A percentile compares a stretch with the other conserved stretches of the same genome.
Conservation (phyloP, 2,888 invertebrate genomes). For the Eilema depressum region DNA sequence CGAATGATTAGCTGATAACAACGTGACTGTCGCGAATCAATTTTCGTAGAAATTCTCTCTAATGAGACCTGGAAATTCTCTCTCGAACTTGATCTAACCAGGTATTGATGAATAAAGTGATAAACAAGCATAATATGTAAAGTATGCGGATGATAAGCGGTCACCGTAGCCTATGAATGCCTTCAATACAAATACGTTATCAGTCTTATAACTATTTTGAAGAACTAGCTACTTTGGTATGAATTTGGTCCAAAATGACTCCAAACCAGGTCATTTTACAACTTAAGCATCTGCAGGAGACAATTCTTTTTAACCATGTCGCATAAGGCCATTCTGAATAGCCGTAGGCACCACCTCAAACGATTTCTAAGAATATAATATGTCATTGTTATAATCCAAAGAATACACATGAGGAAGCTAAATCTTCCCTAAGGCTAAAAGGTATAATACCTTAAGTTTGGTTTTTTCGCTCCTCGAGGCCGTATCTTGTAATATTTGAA, state of each 20-base stretch:
- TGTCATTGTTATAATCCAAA: not conserved
- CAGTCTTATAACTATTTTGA: too few species aligned
- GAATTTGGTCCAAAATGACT: not conserved
- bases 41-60: not conserved
- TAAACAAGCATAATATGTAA: not conserved
- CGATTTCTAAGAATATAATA: not conserved
- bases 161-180: not conserved
- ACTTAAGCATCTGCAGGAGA: not conserved
- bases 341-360: not conserved
- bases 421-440: not conserved
- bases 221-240: not conserved
- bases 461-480: not conserved
- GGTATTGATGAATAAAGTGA: not conserved
- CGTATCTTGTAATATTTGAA: not conserved
- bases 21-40: not conserved
- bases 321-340: not conserved
- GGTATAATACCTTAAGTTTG: conserved; percentile 1
- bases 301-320: not conserved
- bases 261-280: not conserved
- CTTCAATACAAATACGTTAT: not conserved
- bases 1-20: conserved; percentile 3
- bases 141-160: not conserved
- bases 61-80: too few species aligned
- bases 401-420: conserved; percentile 4
- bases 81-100: not conserved